These are phyloP conservation scores for Cossypha heuglini DNA, from an alignment of 2,797 vertebrate genomes.

Conservation along the genomic window DNA sequence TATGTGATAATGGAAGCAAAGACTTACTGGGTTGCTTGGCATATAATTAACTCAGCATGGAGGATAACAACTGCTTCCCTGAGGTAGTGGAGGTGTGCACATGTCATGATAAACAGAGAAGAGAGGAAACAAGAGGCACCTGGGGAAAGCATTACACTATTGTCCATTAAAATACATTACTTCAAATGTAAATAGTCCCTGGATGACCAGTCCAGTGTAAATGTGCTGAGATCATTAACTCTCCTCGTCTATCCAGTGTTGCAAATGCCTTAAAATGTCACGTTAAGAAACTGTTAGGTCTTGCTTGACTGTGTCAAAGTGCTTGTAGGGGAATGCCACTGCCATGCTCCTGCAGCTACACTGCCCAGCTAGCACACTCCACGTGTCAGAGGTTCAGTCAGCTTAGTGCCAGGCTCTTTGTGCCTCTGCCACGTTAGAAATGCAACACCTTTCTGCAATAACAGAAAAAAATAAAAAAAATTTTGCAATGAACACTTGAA, in stretches of 20 bases:
- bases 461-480: not conserved
- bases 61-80: not conserved
- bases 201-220: not conserved
- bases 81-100: not conserved
- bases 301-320: not conserved
- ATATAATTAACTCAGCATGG: not conserved
- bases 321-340: not conserved
- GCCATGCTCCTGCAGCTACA: rapidly evolving
- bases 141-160: not conserved
- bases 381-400: rapidly evolving
- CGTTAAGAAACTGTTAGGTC: not conserved
- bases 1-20: not conserved
- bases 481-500: not conserved
- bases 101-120: not conserved
- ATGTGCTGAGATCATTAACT: not conserved
- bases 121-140: not conserved
- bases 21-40: not conserved
- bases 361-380: rapidly evolving
- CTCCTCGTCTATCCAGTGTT: rapidly evolving
- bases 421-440: not conserved
- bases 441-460: not conserved
- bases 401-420: rapidly evolving
- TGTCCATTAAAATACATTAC: not conserved
- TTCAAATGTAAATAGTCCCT: not conserved
- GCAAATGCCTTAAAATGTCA: not conserved